These are phyloP conservation scores for Campoplex capitator DNA, from an alignment of 2,888 invertebrate genomes.

Conservation along the genomic window DNA sequence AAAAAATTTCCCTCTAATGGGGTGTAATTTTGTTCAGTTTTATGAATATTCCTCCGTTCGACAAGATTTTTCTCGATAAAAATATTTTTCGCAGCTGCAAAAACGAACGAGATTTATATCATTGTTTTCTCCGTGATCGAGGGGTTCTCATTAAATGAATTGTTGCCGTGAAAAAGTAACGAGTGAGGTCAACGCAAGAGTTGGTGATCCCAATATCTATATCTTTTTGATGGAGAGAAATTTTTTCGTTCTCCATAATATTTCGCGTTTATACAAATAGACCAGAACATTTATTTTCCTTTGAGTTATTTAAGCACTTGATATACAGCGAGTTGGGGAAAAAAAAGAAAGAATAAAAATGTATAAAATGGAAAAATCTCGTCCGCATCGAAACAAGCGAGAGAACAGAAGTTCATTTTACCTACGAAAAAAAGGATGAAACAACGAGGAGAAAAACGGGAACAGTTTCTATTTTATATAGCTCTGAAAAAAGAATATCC, in stretches of 20 bases:
- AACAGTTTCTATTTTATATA: neutral
- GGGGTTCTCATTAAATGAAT: neutral
- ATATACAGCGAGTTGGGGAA: neutral
- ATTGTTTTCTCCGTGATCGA: neutral
- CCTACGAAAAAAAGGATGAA: neutral
- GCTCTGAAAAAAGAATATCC: neutral
- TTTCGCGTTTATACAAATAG: neutral
- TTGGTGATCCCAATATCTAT: neutral
- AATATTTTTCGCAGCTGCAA: neutral
- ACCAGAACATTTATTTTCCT: neutral
- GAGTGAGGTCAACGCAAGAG: neutral
- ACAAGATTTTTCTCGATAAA: neutral
- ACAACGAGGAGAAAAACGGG: neutral
- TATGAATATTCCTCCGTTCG: neutral
- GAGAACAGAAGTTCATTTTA: neutral
- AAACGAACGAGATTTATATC: neutral
- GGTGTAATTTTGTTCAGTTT: neutral
- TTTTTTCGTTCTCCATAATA: neutral
- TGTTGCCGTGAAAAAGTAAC: neutral
- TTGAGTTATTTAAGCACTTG: neutral
- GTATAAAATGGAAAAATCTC: constrained; percentile 7
- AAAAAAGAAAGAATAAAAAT: neutral
- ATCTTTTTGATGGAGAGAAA: neutral
- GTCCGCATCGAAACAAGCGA: neutral
- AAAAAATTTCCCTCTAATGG: neutral